These are phyloP conservation scores for Myathropa florea DNA, from an alignment of 2,888 invertebrate species.

Conservation along the genomic window DNA sequence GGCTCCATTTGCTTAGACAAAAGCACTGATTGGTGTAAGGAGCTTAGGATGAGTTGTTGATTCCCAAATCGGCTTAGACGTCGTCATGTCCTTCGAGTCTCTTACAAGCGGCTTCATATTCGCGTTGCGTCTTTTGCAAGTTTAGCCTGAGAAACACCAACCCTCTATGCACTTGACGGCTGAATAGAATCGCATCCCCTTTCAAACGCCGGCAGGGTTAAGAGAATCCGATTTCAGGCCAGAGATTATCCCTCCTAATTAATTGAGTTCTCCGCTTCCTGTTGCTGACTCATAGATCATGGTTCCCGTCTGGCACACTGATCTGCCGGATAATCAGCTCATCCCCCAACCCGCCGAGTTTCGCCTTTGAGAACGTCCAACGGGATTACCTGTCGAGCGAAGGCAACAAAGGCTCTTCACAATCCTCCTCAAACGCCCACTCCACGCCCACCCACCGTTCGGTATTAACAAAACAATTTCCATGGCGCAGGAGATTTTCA, in stretches of 20 bases:
- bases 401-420: neutral
- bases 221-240: neutral
- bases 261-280: neutral
- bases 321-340: constrained; percentile 1
- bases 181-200: too few relatives aligned
- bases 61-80: too few relatives aligned
- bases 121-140: too few relatives aligned
- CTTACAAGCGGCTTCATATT: too few relatives aligned
- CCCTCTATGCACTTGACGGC: too few relatives aligned
- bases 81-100: too few relatives aligned
- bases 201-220: too few relatives aligned
- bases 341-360: neutral
- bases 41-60: too few relatives aligned
- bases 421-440: too few relatives aligned
- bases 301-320: constrained; percentile 1
- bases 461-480: constrained; percentile 62
- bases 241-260: neutral
- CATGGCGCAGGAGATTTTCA: constrained; percentile 45
- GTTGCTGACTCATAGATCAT: constrained; percentile 11
- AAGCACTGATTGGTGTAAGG: too few relatives aligned
- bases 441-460: neutral
- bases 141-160: too few relatives aligned
- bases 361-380: constrained; percentile 16
- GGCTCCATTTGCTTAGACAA: too few relatives aligned
- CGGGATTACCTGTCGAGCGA: constrained; percentile 40